Percentiles rank a stretch among this genome's conserved stretches.
Conservation (phyloP, 2,113 vertebrate species). For the Cryptotis parvus region DNA sequence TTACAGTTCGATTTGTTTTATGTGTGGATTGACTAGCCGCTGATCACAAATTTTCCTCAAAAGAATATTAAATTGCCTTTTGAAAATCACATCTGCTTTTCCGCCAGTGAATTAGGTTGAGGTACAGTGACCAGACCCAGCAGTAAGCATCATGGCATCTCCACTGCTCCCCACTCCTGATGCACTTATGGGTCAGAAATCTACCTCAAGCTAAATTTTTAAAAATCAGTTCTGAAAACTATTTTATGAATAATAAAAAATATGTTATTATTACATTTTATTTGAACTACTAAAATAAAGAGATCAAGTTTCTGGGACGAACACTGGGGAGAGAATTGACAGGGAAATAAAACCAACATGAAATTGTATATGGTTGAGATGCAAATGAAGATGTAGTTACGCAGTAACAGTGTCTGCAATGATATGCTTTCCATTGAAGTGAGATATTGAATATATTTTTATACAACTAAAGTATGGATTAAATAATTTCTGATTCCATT, state of each 20-base stretch:
- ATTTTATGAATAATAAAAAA: slow-evolving; percentile 9
- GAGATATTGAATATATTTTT: too few relatives aligned
- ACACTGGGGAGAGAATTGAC: neutral
- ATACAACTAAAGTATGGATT: neutral
- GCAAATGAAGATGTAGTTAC: neutral
- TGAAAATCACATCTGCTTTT: neutral
- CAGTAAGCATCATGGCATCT: neutral
- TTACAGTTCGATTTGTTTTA: slow-evolving; percentile 17
- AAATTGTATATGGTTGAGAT: neutral
- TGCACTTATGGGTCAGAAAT: slow-evolving; percentile 4
- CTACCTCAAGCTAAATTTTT: neutral
- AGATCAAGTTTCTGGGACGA: neutral
- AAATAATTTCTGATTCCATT: neutral
- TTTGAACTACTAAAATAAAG: neutral
- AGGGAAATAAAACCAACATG: neutral
- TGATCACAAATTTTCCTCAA: neutral
- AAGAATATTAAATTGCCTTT: slow-evolving; percentile 1
- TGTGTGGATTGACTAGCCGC: neutral
- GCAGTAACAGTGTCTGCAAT: neutral
- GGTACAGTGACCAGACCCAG: neutral
- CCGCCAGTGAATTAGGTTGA: neutral
- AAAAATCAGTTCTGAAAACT: neutral
- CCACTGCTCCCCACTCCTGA: neutral
- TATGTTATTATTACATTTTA: neutral
- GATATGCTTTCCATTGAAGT: neutral